phyloP scores from a whole-genome alignment of 2,888 invertebrate species.

The Amiota communis region DNA sequence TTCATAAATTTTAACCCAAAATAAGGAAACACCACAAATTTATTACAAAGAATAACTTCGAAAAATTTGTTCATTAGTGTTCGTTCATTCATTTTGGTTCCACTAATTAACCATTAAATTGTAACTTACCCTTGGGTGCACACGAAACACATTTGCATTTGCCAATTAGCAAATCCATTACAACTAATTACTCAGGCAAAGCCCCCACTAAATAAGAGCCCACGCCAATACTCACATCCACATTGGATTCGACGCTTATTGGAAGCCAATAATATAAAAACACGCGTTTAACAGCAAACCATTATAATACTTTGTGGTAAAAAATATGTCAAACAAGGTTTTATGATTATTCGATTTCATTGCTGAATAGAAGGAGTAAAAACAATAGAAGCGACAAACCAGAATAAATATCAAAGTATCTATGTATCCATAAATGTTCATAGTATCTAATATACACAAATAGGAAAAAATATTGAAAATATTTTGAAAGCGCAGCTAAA shows the following conservation, averaged over 20 bases:
- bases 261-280: too few relatives aligned
- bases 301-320: constrained; percentile 31
- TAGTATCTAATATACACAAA: neutral
- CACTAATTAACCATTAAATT: too few relatives aligned
- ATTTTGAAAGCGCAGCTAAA: constrained; percentile 13
- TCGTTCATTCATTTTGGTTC: too few relatives aligned
- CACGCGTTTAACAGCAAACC: neutral
- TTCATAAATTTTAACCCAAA: too few relatives aligned
- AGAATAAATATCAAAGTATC: too few relatives aligned
- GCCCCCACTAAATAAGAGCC: neutral
- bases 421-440: too few relatives aligned
- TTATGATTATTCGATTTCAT: constrained; percentile 43
- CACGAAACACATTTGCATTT: neutral
- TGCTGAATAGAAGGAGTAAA: neutral
- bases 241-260: too few relatives aligned
- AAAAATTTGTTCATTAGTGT: too few relatives aligned
- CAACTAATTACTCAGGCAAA: constrained; percentile 18
- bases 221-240: neutral
- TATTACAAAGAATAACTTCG: too few relatives aligned
- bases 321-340: constrained; percentile 41
- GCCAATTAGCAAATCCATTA: constrained; percentile 19
- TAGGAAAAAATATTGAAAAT: neutral
- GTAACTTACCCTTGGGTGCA: too few relatives aligned
- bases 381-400: neutral
- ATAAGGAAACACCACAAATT: too few relatives aligned